These are phyloP conservation scores for Chunga burmeisteri DNA, from an alignment of 2,113 vertebrate genomes.

Conservation along the genomic window DNA sequence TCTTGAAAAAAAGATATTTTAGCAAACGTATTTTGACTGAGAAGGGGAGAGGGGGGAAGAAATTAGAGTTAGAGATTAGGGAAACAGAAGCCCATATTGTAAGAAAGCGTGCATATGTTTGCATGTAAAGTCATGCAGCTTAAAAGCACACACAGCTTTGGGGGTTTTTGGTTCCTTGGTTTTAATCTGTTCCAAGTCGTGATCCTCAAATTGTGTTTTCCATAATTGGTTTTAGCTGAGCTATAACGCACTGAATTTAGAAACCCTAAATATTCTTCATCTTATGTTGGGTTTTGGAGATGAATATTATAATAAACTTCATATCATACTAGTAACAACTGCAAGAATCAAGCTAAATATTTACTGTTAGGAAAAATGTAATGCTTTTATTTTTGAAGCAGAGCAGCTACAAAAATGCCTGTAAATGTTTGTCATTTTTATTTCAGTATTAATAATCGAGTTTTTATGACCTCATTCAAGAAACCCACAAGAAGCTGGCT, in stretches of 20 bases:
- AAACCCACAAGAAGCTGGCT: background rate
- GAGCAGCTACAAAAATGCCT: background rate
- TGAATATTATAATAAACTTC: background rate
- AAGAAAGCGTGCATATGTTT: background rate
- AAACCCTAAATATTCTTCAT: background rate
- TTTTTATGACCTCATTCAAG: conserved; percentile 38
- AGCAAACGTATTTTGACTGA: background rate
- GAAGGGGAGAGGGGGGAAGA: background rate
- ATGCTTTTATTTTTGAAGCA: background rate
- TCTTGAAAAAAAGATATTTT: background rate
- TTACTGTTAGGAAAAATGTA: background rate
- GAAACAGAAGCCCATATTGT: background rate
- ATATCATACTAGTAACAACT: background rate
- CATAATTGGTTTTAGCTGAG: conserved; percentile 3
- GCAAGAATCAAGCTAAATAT: background rate
- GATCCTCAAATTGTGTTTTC: background rate
- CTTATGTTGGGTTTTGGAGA: background rate
- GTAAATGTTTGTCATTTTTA: conserved; percentile 36
- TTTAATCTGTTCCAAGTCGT: conserved; percentile 20
- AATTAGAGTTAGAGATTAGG: background rate
- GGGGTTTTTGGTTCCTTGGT: background rate
- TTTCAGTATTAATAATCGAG: conserved; percentile 6
- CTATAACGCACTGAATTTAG: background rate
- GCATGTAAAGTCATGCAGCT: background rate
- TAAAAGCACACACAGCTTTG: background rate